A percentile compares a stretch with the other conserved stretches of the same genome.
Conservation (phyloP, 2,113 vertebrate species). For the Natator depressus region DNA sequence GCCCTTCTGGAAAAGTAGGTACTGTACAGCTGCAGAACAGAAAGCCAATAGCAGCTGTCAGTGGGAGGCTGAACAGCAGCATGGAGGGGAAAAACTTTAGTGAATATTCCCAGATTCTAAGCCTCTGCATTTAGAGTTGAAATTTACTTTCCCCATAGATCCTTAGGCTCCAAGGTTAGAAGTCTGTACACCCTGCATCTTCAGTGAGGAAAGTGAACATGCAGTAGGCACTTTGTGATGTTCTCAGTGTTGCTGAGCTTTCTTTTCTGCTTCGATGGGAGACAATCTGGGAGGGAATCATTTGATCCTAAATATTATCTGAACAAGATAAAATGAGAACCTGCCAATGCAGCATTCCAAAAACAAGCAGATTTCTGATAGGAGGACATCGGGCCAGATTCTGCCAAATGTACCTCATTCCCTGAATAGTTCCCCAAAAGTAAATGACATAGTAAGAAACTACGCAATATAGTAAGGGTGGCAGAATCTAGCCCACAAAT, state of each 20-base stretch:
- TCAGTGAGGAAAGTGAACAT: neutral
- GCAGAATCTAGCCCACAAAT: neutral
- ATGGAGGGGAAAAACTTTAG: neutral
- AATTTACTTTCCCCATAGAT: neutral
- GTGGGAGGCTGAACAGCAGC: neutral
- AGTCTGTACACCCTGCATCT: neutral
- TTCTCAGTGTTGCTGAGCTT: neutral
- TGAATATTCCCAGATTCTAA: neutral
- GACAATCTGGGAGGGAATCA: neutral
- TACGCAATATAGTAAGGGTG: neutral
- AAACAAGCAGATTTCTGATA: neutral
- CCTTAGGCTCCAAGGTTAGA: neutral
- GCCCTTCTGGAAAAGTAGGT: neutral
- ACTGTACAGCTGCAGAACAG: neutral
- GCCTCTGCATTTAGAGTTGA: neutral
- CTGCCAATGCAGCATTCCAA: neutral
- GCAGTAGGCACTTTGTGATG: neutral
- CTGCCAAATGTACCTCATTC: neutral
- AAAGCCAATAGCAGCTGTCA: neutral
- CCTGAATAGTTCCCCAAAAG: neutral
- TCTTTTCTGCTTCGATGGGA: neutral
- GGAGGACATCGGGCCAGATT: neutral
- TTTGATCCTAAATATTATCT: neutral
- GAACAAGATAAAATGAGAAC: constrained; percentile 1
- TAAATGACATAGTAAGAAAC: neutral